Base-by-base conservation (phyloP, 2,113 vertebrate species). In the Chrysochloris asiatica region DNA sequence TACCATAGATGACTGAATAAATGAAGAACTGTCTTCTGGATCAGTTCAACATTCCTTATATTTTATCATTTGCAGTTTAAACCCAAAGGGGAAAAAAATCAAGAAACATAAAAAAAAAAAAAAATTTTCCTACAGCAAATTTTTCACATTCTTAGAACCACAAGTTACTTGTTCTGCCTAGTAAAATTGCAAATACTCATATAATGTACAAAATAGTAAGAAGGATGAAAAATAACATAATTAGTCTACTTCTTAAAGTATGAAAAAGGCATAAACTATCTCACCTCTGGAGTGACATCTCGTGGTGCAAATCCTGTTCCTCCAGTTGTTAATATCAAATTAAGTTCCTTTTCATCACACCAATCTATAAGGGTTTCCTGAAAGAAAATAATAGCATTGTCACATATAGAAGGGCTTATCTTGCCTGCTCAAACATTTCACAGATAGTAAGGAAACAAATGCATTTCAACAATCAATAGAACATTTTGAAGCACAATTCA, bases 311-410 rank as follows among this genome's bases (percentile, higher is more conserved):
- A 99, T 14, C 99, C 99, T 75, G 99, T 99, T 97, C 99, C 99
- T 97, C 99, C 99, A 21, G 99, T 99, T 97, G 99, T 99, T 97
- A 99, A 97, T 97, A 99, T 99, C 97, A 99, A 99, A 97, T 99
- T 99, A 94, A 99, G 98, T 93, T 99, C 99, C 96, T 99, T 99
- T 96, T 99, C 99, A 98, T 99, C 99, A 95, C 99, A 99, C 99
- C 99, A 99, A 96, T 99, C 99, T 98, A 99, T 98, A 95, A 99
- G 98, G 16, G 99, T 99, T 97, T 99, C 99, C 99, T 99, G 97
- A 96, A 97, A 97, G 85, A 97, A 95, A 96, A 97, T 1, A 97
- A 30, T 28, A 97, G 89, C 91, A 94, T 59, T 93, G 92, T 98
- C 92, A 98, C 56, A 86, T 76, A 69, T 30, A 88, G 0, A 33